phyloP scores from a whole-genome alignment of 2,888 invertebrate genomes.

The Agapetus fuscipes region DNA sequence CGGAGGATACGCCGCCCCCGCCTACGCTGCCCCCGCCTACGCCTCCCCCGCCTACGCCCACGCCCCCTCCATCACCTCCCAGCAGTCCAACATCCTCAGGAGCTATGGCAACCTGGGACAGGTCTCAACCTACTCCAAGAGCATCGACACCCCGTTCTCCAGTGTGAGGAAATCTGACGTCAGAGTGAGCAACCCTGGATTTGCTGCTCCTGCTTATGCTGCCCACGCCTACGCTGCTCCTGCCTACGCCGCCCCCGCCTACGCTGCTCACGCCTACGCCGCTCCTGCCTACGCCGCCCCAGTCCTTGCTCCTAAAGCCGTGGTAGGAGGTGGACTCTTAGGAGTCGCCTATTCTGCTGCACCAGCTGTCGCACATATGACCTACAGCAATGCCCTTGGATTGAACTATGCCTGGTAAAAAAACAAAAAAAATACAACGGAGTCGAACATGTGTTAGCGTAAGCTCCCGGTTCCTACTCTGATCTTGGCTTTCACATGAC shows the following conservation, averaged over 20 bases:
- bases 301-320: constrained; percentile 3
- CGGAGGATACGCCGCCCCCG: constrained; percentile 25
- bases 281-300: constrained; percentile 23
- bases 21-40: constrained; percentile 37
- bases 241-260: constrained; percentile 20
- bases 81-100: constrained; percentile 51
- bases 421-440: constrained; percentile 4
- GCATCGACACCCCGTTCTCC: constrained; percentile 63
- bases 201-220: constrained; percentile 32
- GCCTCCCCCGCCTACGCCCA: constrained; percentile 37
- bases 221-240: constrained; percentile 29
- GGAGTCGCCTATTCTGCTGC: constrained; percentile 36
- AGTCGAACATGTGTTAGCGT: no score
- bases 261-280: constrained; percentile 22
- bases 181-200: constrained; percentile 57
- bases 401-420: constrained; percentile 46
- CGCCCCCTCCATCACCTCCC: constrained; percentile 43
- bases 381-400: constrained; percentile 47
- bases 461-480: no score
- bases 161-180: constrained; percentile 61
- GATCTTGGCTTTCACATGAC: no score
- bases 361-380: constrained; percentile 52
- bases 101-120: constrained; percentile 59
- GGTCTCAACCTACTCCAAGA: constrained; percentile 59
- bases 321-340: constrained; percentile 4